Conservation (phyloP, 2,113 vertebrate genomes). For the Chrysochloris asiatica region DNA sequence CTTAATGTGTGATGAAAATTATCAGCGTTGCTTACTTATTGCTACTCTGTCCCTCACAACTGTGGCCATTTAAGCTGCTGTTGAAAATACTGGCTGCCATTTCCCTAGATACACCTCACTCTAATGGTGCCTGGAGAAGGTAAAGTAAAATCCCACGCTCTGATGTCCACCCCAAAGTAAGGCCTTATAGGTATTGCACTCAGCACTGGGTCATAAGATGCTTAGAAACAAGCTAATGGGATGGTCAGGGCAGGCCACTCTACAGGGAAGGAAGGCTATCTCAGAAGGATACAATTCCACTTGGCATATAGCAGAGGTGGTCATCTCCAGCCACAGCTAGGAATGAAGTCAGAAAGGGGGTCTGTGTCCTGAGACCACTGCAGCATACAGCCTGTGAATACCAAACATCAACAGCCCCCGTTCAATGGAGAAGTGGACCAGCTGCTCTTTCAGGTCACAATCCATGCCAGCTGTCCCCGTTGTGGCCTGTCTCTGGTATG, state of each 20-base stretch:
- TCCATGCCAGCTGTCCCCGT: background rate
- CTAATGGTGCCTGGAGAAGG: background rate
- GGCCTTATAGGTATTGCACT: fast-evolving
- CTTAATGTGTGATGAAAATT: slow-evolving; percentile 28
- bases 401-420: background rate
- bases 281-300: no score
- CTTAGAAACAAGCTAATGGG: background rate
- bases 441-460: background rate
- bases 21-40: background rate
- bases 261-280: background rate
- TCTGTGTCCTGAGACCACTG: no score
- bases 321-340: background rate
- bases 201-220: background rate
- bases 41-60: background rate
- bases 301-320: background rate
- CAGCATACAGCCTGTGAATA: background rate
- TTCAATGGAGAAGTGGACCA: fast-evolving
- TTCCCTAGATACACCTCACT: background rate
- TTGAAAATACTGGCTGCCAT: background rate
- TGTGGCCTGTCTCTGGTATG: background rate
- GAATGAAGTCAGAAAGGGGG: background rate
- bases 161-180: background rate
- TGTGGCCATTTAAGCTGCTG: background rate
- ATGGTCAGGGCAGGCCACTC: background rate
- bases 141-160: background rate